Evolutionary conservation across 2,888 invertebrate genomes (phyloP), one percentile per base, ranked within the genome.

Genomic region (Tipula vernalis): DNA sequence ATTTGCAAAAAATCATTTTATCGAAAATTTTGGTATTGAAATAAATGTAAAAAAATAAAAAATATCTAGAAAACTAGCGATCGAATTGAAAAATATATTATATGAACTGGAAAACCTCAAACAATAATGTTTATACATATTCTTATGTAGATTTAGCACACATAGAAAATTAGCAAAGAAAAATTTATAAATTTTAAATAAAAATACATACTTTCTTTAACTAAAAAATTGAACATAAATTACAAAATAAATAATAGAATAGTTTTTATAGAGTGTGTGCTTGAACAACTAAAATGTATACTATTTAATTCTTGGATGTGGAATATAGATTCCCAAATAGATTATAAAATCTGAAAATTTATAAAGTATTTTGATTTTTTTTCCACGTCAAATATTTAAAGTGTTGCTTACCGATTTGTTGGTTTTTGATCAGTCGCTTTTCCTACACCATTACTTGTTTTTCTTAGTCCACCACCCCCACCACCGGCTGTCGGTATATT

Each of bases 401-500:
- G 41, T 15, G 41, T 39, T 39, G 15, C 86, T 87, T 83, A 88
- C 88, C 87, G 87, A 87, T 87, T 87, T 15, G 86, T 36, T 71
- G 71, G 28, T 87, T 88, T 87, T 83, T 57, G 86, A 36, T 86
- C 87, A 47, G 89, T 89, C 71, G 71, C 86, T 83, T 87, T 88
- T 36, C 90, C 89, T 15, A 90, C 90, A 88, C 90, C 90, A 8
- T 89, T 88, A 86, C 88, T 88, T 86, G 89, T 86, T 89, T 84
- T 87, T 86, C 42, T 42, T 42, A 85, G 18, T 3, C 42, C 18
- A 42, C 85, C 85, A 42, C 42, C 18, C 6, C 39, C 85, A 42
- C 42, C 18, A 15, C 39, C 85, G 18, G 41, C 3, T 13, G 44
- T 18, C 18, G 87, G 87, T 85, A 88, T 87, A 87, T 88, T 89